Conservation (phyloP, 1,140 invertebrate species). For the Bicyclus anynana region DNA sequence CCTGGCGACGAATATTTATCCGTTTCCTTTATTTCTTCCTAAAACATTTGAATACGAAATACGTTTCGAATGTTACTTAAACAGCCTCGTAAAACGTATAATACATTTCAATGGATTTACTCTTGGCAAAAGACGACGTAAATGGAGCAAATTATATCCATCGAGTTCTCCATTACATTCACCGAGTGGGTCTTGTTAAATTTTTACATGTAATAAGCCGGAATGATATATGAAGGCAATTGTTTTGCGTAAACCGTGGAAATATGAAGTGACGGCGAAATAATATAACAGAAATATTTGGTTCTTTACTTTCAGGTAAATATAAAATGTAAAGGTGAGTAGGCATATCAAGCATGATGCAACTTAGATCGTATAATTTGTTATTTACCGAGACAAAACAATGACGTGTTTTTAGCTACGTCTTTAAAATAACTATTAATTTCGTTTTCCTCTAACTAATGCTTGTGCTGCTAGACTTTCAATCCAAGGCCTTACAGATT, state of each 20-base stretch:
- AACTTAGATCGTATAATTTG: too few species aligned
- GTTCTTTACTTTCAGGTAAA: too few species aligned
- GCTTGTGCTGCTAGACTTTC: too few species aligned
- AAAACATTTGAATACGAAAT: constrained; percentile 18
- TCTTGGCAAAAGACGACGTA: constrained; percentile 10
- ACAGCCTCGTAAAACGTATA: constrained; percentile 11
- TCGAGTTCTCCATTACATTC: constrained; percentile 11
- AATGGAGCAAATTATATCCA: constrained; percentile 20
- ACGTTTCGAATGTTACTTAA: constrained; percentile 11
- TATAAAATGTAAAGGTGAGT: too few species aligned
- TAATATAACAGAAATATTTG: too few species aligned
- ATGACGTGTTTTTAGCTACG: too few species aligned
- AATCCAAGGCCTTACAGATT: too few species aligned
- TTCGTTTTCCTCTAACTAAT: too few species aligned
- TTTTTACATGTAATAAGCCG: constrained; percentile 21
- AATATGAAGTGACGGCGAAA: background rate
- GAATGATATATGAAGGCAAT: constrained; percentile 30
- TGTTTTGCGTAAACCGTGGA: constrained; percentile 5
- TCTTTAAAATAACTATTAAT: too few species aligned
- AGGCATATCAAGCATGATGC: too few species aligned
- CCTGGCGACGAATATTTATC: constrained; percentile 23
- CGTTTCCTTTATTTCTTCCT: constrained; percentile 20
- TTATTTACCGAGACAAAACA: too few species aligned
- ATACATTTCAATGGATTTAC: constrained; percentile 18
- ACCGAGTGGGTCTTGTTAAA: constrained; percentile 18